Percentiles rank a stretch among this genome's conserved stretches.
Evolutionary conservation across 1,140 invertebrate genomes (phyloP).

Genomic region (Drosophila pseudoobscura): DNA sequence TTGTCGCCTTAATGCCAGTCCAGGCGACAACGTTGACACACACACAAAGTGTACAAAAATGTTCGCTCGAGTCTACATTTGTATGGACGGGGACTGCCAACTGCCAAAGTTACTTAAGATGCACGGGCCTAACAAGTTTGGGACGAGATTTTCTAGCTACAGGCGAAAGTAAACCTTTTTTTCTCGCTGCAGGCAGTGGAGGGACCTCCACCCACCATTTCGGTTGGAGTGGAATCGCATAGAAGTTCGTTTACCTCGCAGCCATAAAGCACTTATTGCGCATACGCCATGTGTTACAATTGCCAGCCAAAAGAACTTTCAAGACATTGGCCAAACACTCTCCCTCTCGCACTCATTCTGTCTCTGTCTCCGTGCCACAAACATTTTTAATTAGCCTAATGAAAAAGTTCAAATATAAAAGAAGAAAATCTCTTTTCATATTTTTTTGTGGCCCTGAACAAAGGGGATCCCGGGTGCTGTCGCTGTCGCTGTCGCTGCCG

Average conservation of each 20-base stretch:
- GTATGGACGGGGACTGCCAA: constrained; percentile 17
- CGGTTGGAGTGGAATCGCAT: constrained; percentile 18
- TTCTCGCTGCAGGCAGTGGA: constrained; percentile 16
- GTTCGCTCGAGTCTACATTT: constrained; percentile 50
- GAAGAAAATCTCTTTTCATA: constrained; percentile 39
- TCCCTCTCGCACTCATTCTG: constrained; percentile 1
- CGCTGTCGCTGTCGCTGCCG: constrained; percentile 3
- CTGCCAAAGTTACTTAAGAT: constrained; percentile 43
- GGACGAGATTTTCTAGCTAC: constrained; percentile 10
- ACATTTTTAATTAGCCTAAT: constrained; percentile 81
- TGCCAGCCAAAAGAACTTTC: constrained; percentile 49
- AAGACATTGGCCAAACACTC: constrained; percentile 56
- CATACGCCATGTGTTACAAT: constrained; percentile 74
- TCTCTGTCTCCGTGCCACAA: constrained; percentile 13
- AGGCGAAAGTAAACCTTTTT: constrained; percentile 10
- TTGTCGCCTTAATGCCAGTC: constrained; percentile 73
- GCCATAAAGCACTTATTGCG: constrained; percentile 71
- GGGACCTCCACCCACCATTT: constrained; percentile 27
- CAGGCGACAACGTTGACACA: constrained; percentile 52
- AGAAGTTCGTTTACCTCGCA: constrained; percentile 59
- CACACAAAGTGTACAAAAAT: constrained; percentile 43
- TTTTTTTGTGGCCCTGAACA: constrained; percentile 40
- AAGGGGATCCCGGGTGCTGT: constrained; percentile 13
- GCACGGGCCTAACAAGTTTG: constrained; percentile 31
- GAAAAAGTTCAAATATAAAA: constrained; percentile 77